Percentiles rank a stretch among this genome's conserved stretches.
Evolutionary conservation across 2,888 invertebrate species (phyloP).

Genomic region (Synergus gifuensis): DNA sequence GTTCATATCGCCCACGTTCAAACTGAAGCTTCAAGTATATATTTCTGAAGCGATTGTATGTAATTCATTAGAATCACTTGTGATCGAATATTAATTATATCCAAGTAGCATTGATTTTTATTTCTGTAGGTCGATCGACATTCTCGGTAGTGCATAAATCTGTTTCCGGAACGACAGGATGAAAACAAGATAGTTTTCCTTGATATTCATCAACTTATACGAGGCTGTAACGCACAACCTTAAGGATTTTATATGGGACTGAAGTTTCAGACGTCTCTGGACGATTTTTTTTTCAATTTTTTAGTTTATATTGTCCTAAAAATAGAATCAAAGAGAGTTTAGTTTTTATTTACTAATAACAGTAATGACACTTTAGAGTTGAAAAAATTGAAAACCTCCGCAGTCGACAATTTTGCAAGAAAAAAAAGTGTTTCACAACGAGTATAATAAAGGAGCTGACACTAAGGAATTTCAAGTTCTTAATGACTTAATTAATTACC

Average conservation of each 20-base stretch:
- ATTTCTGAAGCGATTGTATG: neutral
- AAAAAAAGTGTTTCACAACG: neutral
- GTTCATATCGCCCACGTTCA: conserved; percentile 4
- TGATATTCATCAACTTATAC: neutral
- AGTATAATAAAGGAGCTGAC: neutral
- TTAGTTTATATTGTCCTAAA: too few species aligned
- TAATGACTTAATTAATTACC: conserved; percentile 13
- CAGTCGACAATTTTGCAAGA: too few species aligned
- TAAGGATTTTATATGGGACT: neutral
- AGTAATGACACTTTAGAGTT: too few species aligned
- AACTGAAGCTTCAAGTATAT: conserved; percentile 3
- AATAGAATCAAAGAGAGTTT: too few species aligned
- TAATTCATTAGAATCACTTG: neutral
- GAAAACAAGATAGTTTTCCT: conserved; percentile 11
- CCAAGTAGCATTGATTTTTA: conserved; percentile 16
- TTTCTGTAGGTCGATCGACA: conserved; percentile 22
- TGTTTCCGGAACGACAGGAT: neutral
- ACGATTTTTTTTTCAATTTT: too few species aligned
- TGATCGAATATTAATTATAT: conserved; percentile 27
- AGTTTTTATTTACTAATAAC: too few species aligned
- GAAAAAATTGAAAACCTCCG: too few species aligned
- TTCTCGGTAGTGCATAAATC: conserved; percentile 5
- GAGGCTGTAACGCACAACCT: neutral
- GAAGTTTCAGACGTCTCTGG: too few species aligned
- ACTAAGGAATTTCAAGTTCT: neutral